Conservation (phyloP, 2,797 vertebrate genomes). For the Babyrousa celebensis region DNA sequence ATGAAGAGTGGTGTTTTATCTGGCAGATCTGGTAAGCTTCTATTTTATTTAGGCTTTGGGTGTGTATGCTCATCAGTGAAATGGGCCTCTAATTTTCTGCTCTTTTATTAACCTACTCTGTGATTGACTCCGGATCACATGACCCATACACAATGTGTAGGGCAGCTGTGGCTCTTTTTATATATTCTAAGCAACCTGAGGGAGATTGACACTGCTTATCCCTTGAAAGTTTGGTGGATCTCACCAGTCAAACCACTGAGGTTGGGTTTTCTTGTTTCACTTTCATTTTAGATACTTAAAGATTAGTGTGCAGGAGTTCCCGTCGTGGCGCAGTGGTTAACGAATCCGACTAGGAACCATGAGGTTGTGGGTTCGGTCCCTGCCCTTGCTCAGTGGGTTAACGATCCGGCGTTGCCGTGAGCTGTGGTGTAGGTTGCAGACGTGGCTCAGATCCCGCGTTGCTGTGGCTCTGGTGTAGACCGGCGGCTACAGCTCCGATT, state of each 20-base stretch:
- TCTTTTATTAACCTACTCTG: not conserved
- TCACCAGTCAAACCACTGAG: not conserved
- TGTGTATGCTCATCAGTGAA: not conserved
- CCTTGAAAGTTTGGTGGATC: not conserved
- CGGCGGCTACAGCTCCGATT: too few species aligned
- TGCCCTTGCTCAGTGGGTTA: too few species aligned
- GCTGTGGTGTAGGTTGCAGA: too few species aligned
- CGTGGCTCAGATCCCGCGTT: too few species aligned
- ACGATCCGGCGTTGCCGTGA: too few species aligned
- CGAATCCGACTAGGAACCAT: too few species aligned
- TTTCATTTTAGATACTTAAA: not conserved
- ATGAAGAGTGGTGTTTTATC: accelerated
- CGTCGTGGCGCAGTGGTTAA: too few species aligned
- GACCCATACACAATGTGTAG: accelerated
- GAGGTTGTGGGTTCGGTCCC: too few species aligned
- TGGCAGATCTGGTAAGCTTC: not conserved
- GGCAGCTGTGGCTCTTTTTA: accelerated
- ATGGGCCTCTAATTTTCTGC: not conserved
- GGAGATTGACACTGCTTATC: accelerated
- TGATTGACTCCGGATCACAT: not conserved
- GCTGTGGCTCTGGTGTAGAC: too few species aligned
- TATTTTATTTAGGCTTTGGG: not conserved
- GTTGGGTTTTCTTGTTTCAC: not conserved
- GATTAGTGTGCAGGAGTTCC: accelerated
- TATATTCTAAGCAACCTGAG: not conserved